A percentile compares a stretch with the other conserved stretches of the same genome.
Conservation (phyloP, 2,797 vertebrate genomes). For the Crossoptilon crossoptilon region DNA sequence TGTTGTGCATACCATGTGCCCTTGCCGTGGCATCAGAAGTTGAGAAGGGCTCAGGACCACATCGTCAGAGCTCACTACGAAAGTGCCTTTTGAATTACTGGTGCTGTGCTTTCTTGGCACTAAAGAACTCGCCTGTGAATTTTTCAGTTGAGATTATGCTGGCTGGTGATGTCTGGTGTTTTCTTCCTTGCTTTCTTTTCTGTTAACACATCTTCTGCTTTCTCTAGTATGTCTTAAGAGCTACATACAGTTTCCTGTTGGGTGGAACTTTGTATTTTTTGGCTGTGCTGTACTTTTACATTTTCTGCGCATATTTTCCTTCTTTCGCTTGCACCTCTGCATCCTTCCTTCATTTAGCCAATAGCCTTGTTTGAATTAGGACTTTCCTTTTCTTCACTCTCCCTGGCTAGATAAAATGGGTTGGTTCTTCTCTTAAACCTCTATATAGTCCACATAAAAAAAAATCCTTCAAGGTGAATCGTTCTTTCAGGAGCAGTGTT, state of each 20-base stretch:
- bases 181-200: slow-evolving; percentile 52
- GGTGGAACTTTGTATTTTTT: slow-evolving; percentile 55
- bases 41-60: not conserved
- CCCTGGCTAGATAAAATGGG: slow-evolving; percentile 25
- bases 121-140: not conserved
- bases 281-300: slow-evolving; percentile 12
- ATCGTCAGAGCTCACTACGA: not conserved
- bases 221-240: slow-evolving; percentile 34
- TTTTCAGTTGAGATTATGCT: slow-evolving; percentile 36
- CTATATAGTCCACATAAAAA: slow-evolving; percentile 52
- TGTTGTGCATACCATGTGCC: not conserved
- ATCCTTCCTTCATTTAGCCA: slow-evolving; percentile 10
- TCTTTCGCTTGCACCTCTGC: slow-evolving; percentile 10
- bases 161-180: slow-evolving; percentile 54
- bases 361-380: not conserved
- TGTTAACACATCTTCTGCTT: slow-evolving; percentile 57
- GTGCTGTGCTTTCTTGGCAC: not conserved
- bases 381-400: not conserved
- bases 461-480: slow-evolving; percentile 29
- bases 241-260: slow-evolving; percentile 41
- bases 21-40: not conserved
- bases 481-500: slow-evolving; percentile 55
- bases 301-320: slow-evolving; percentile 18
- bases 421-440: not conserved
- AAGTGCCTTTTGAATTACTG: not conserved